Evolutionary conservation across 1,140 invertebrate genomes (phyloP).

Genomic region (Rhagoletis pomonella): DNA sequence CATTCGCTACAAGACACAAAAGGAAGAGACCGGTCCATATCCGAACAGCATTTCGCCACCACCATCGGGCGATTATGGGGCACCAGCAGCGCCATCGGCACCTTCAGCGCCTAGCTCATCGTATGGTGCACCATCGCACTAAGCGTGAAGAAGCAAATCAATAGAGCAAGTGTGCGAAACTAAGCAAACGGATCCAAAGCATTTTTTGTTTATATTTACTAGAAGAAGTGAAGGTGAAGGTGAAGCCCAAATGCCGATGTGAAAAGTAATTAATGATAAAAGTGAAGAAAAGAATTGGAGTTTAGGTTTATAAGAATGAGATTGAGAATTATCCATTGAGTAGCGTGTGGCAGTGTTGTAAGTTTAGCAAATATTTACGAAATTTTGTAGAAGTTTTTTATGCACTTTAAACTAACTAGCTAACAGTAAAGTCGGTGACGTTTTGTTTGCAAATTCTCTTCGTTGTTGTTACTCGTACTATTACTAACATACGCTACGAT

Average conservation of each 20-base stretch:
- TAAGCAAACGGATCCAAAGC: conserved; percentile 14
- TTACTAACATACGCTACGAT: conserved; percentile 36
- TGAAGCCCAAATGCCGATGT: neutral
- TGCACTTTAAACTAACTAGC: neutral
- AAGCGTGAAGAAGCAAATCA: conserved; percentile 42
- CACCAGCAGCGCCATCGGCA: conserved; percentile 71
- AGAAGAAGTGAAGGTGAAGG: neutral
- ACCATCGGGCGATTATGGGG: conserved; percentile 75
- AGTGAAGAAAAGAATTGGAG: neutral
- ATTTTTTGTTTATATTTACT: neutral
- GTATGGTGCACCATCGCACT: conserved; percentile 71
- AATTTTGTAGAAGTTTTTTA: neutral
- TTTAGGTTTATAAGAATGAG: neutral
- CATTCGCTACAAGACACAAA: conserved; percentile 89
- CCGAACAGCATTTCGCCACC: conserved; percentile 75
- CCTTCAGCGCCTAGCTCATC: conserved; percentile 71
- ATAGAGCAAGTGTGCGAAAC: neutral
- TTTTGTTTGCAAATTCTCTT: neutral
- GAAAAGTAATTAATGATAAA: neutral
- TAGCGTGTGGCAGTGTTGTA: conserved; percentile 7
- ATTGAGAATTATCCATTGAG: conserved; percentile 24
- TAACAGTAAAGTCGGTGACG: neutral
- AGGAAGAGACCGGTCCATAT: conserved; percentile 75
- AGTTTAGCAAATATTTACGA: neutral
- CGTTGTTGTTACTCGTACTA: conserved; percentile 18